Evolutionary conservation across 2,888 invertebrate genomes (phyloP).

Genomic region (Onthophagus sagittarius): DNA sequence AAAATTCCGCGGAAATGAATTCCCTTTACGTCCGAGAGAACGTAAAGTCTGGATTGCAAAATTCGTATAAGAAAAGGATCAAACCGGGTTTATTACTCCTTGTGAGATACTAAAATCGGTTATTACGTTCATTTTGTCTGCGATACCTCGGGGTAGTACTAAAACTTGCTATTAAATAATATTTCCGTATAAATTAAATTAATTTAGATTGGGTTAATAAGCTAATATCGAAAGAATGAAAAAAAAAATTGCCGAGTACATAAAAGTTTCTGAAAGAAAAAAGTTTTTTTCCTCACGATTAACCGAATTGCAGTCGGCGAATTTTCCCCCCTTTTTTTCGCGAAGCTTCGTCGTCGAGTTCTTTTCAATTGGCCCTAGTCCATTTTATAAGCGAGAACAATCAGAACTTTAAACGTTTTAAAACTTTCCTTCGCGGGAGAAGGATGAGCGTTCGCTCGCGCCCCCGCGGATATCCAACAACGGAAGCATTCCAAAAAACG

Average conservation of each 20-base stretch:
- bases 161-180: neutral
- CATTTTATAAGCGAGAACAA: conserved; percentile 12
- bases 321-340: neutral
- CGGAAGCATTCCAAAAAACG: neutral
- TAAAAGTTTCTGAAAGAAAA: neutral
- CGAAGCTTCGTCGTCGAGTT: neutral
- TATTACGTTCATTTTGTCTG: neutral
- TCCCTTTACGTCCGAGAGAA: neutral
- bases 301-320: neutral
- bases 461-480: neutral
- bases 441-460: neutral
- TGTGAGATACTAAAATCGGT: neutral
- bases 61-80: neutral
- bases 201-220: neutral
- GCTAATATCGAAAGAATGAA: neutral
- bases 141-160: neutral
- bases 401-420: conserved; percentile 10
- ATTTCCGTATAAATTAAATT: neutral
- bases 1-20: neutral
- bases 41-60: neutral
- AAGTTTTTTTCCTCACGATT: neutral
- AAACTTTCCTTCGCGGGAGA: neutral
- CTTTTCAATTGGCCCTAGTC: conserved; percentile 8
- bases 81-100: neutral
- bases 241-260: neutral